Conservation (phyloP, 2,888 invertebrate genomes). For the Caenorhabditis virilis region DNA sequence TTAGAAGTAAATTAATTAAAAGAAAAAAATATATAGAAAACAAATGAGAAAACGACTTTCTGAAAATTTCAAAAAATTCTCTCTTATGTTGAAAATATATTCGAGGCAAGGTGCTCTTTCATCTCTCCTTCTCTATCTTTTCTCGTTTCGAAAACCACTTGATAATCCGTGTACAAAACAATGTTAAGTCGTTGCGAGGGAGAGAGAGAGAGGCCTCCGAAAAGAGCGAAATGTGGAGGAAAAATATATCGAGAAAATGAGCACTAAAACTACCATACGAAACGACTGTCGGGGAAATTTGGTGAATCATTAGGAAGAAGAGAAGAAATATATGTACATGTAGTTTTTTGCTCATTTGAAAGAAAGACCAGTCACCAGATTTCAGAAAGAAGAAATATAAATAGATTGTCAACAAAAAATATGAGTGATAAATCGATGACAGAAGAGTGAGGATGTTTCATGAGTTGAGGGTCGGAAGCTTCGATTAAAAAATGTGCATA, state of each 20-base stretch:
- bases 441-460: not conserved
- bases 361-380: too few species aligned
- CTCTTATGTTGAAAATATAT: too few species aligned
- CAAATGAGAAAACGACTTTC: conserved; percentile 4
- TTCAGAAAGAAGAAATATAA: too few species aligned
- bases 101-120: conserved; percentile 12
- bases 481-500: not conserved
- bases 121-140: conserved; percentile 17
- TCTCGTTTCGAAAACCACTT: conserved; percentile 25
- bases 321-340: too few species aligned
- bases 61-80: conserved; percentile 5
- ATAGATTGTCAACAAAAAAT: not conserved
- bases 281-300: too few species aligned
- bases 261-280: too few species aligned
- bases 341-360: too few species aligned
- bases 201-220: conserved; percentile 3
- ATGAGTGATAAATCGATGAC: not conserved
- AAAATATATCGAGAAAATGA: not conserved
- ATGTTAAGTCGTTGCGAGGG: conserved; percentile 43
- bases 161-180: conserved; percentile 48
- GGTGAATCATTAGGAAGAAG: too few species aligned
- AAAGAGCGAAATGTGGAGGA: conserved; percentile 17
- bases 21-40: not conserved
- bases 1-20: conserved; percentile 1
- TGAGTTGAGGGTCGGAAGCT: not conserved